These are phyloP conservation scores for Lasioglossum zephyrum DNA, from an alignment of 2,888 invertebrate genomes.

Conservation along the genomic window DNA sequence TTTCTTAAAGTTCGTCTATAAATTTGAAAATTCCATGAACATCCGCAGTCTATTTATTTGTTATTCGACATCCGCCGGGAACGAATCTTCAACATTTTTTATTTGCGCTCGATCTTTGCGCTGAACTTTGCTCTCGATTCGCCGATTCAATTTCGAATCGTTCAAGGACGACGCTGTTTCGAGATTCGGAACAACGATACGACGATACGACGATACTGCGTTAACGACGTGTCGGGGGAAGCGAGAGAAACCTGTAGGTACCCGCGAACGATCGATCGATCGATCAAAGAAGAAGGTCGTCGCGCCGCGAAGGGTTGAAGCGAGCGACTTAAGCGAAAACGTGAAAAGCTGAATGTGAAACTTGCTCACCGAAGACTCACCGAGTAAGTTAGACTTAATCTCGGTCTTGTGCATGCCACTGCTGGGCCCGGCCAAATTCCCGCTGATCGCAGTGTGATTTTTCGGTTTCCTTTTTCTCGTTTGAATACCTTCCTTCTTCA, in stretches of 20 bases:
- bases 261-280: not conserved
- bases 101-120: conserved; percentile 5
- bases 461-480: conserved; percentile 97
- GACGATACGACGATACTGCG: not conserved
- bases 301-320: not conserved
- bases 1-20: too few species aligned
- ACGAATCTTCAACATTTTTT: conserved; percentile 5
- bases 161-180: conserved; percentile 14
- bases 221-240: not conserved
- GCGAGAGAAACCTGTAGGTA: not conserved
- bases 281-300: not conserved
- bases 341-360: conserved; percentile 47
- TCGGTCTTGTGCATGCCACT: conserved; percentile 81
- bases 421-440: conserved; percentile 75
- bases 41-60: too few species aligned
- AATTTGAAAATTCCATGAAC: too few species aligned
- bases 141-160: conserved; percentile 4
- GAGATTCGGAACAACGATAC: conserved; percentile 21
- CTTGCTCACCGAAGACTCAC: conserved; percentile 83
- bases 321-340: not conserved
- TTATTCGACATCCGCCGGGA: conserved; percentile 4
- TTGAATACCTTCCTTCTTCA: conserved; percentile 99
- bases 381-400: conserved; percentile 82
- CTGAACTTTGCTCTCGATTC: conserved; percentile 34
- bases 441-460: conserved; percentile 82